Conservation (phyloP, 2,888 invertebrate genomes). For the Aspidiotus rigidus region DNA sequence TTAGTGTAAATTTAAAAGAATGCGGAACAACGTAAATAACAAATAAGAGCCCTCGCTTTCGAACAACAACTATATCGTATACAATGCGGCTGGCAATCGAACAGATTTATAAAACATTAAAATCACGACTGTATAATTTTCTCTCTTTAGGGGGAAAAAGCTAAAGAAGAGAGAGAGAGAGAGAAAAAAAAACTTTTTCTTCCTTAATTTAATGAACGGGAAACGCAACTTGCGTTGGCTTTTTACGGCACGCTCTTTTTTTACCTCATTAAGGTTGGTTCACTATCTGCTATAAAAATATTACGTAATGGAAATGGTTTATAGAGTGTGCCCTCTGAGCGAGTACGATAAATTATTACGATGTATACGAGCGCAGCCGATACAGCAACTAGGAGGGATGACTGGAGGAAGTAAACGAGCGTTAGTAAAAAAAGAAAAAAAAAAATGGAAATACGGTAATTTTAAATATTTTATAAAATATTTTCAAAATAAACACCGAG, state of each 20-base stretch:
- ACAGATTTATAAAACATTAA: conserved; percentile 27
- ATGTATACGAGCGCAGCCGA: background rate
- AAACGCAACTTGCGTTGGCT: background rate
- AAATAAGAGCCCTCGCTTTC: no score
- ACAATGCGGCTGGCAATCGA: background rate
- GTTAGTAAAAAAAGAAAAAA: background rate
- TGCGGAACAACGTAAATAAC: no score
- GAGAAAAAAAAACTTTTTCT: background rate
- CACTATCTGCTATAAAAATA: background rate
- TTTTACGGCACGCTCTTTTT: background rate
- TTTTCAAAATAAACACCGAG: background rate
- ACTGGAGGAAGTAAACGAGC: background rate
- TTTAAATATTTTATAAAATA: conserved; percentile 1
- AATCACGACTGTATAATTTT: conserved; percentile 24
- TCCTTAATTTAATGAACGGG: conserved; percentile 3
- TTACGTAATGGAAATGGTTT: background rate
- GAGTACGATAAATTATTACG: background rate
- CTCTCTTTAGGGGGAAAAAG: background rate
- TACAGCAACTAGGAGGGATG: background rate
- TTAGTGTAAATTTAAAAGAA: no score
- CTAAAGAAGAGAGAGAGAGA: no score
- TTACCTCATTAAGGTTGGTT: background rate
- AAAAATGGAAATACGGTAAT: background rate
- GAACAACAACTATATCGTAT: no score
- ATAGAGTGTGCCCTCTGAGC: background rate